These are phyloP conservation scores for Temnothorax longispinosus DNA, from an alignment of 1,140 invertebrate genomes.

Conservation along the genomic window DNA sequence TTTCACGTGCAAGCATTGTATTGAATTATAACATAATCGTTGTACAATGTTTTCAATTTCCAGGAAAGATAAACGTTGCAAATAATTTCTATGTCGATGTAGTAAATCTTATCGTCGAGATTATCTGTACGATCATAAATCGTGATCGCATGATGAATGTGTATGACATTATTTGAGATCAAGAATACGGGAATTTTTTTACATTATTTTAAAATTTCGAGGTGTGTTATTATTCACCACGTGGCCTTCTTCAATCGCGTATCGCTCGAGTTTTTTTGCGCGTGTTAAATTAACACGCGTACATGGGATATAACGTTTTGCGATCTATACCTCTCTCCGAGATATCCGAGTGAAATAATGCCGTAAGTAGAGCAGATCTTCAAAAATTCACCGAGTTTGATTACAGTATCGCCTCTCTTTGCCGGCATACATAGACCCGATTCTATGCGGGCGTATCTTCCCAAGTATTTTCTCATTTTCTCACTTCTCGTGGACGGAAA, in stretches of 20 bases:
- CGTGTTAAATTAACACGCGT: not conserved
- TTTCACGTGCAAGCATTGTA: not conserved
- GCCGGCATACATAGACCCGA: not conserved
- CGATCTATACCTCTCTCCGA: not conserved
- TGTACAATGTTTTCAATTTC: not conserved
- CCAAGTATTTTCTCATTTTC: conserved; percentile 32
- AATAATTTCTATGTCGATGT: not conserved
- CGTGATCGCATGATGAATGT: not conserved
- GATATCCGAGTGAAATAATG: not conserved
- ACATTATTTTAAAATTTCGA: not conserved
- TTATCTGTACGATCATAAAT: not conserved
- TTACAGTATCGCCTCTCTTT: conserved; percentile 10
- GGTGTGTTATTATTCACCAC: not conserved
- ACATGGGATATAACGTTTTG: not conserved
- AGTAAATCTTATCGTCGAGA: not conserved
- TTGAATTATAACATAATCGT: not conserved
- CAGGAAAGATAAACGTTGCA: not conserved
- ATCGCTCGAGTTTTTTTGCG: not conserved
- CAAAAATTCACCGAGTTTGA: conserved; percentile 26
- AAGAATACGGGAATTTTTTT: not conserved
- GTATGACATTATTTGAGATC: not conserved
- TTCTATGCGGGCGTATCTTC: not conserved
- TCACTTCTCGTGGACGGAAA: conserved; percentile 11
- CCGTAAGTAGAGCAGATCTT: not conserved
- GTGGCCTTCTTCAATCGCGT: not conserved